Evolutionary conservation across 2,888 invertebrate genomes (phyloP).

Genomic region (Aromia moschata): DNA sequence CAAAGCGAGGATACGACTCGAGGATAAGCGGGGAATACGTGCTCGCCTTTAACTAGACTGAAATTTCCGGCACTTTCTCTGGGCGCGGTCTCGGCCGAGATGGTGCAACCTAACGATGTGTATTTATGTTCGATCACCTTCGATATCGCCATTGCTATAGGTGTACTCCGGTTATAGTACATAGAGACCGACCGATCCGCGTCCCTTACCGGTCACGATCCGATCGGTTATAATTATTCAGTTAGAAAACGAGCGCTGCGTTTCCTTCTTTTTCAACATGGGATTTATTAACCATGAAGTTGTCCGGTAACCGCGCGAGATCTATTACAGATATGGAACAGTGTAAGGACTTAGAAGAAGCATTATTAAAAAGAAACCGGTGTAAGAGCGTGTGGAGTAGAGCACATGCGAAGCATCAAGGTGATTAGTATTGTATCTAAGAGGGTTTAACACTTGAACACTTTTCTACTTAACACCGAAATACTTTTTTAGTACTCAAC

Average conservation of each 20-base stretch:
- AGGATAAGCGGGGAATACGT: too few species aligned
- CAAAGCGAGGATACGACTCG: too few species aligned
- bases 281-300: constrained; percentile 33
- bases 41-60: constrained; percentile 1
- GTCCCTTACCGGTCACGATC: constrained; percentile 34
- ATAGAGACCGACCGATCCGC: constrained; percentile 27
- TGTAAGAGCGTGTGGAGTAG: too few species aligned
- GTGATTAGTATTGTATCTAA: too few species aligned
- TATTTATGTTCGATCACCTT: constrained; percentile 38
- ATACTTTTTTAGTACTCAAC: too few species aligned
- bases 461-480: too few species aligned
- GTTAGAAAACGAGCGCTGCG: constrained; percentile 29
- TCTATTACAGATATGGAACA: too few species aligned
- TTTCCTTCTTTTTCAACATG: constrained; percentile 27
- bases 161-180: constrained; percentile 27
- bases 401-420: too few species aligned
- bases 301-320: not conserved
- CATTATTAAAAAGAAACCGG: too few species aligned
- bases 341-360: too few species aligned
- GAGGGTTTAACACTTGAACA: too few species aligned
- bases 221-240: constrained; percentile 32
- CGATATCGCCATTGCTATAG: constrained; percentile 25
- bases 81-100: constrained; percentile 35
- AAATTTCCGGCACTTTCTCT: constrained; percentile 38
- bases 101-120: constrained; percentile 36